Evolutionary conservation across 1,140 invertebrate species (phyloP).

Genomic region (Diachasma alloeum): DNA sequence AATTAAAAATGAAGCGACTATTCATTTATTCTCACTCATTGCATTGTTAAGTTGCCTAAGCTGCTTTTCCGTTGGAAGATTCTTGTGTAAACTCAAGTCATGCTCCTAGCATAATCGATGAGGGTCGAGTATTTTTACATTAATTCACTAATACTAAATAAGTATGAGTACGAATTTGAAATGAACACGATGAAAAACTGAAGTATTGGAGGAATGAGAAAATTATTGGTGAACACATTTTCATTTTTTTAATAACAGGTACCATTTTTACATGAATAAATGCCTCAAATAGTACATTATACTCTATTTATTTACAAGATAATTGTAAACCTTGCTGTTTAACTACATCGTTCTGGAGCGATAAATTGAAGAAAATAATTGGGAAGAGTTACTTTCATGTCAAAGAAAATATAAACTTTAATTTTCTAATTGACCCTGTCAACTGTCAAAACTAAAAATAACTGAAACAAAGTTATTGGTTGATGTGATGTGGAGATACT

Average conservation of each 20-base stretch:
- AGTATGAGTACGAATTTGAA: background rate
- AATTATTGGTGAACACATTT: constrained; percentile 12
- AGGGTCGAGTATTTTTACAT: background rate
- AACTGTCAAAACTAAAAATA: too few relatives aligned
- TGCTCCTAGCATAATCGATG: background rate
- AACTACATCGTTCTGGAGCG: too few relatives aligned
- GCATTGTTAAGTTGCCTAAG: background rate
- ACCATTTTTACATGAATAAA: constrained; percentile 48
- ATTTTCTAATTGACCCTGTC: too few relatives aligned
- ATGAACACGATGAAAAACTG: background rate
- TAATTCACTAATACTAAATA: background rate
- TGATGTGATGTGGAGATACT: too few relatives aligned
- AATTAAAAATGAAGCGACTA: background rate
- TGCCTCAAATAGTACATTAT: constrained; percentile 35
- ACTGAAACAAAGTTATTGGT: too few relatives aligned
- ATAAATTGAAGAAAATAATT: too few relatives aligned
- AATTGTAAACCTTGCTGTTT: background rate
- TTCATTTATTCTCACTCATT: background rate
- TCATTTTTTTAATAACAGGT: constrained; percentile 43
- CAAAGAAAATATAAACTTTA: too few relatives aligned
- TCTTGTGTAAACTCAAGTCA: background rate
- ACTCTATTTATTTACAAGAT: background rate
- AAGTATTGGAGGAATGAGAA: background rate
- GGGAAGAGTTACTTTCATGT: too few relatives aligned
- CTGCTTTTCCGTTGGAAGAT: background rate